phyloP scores from a whole-genome alignment of 1,140 invertebrate genomes.

The Luehdorfia chinensis region DNA sequence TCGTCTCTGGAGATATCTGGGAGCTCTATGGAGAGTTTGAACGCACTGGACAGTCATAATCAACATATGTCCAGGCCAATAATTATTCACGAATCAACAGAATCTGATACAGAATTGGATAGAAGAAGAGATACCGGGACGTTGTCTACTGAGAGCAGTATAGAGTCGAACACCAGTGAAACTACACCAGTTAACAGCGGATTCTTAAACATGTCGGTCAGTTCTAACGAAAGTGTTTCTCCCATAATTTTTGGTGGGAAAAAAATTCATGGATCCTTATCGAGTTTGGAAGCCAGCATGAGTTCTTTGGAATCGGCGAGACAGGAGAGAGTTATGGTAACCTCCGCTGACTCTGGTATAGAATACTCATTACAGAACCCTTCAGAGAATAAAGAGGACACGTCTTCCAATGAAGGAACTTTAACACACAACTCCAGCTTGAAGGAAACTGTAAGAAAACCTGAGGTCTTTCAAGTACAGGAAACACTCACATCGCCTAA shows the following conservation, averaged over 20 bases:
- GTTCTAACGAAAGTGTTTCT: slow-evolving; percentile 72
- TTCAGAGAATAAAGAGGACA: slow-evolving; percentile 54
- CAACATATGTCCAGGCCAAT: slow-evolving; percentile 25
- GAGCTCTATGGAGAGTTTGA: slow-evolving; percentile 71
- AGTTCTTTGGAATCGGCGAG: slow-evolving; percentile 67
- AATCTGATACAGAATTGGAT: slow-evolving; percentile 36
- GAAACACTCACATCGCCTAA: slow-evolving; percentile 63
- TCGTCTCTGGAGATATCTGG: slow-evolving; percentile 72
- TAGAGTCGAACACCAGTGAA: slow-evolving; percentile 66
- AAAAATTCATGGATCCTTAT: slow-evolving; percentile 68
- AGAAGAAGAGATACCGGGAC: slow-evolving; percentile 35
- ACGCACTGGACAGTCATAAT: slow-evolving; percentile 28
- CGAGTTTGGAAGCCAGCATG: slow-evolving; percentile 72
- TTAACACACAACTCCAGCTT: slow-evolving; percentile 69
- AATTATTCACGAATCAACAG: slow-evolving; percentile 30
- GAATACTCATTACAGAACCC: slow-evolving; percentile 67
- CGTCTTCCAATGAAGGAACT: slow-evolving; percentile 71
- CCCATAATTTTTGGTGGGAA: slow-evolving; percentile 71
- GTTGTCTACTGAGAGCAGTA: slow-evolving; percentile 55
- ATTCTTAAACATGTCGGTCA: slow-evolving; percentile 64
- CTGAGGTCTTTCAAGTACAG: slow-evolving; percentile 23
- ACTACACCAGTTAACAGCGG: slow-evolving; percentile 57
- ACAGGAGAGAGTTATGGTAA: slow-evolving; percentile 63
- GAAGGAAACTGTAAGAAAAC: slow-evolving; percentile 46
- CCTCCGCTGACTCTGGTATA: slow-evolving; percentile 72